Percentiles rank a stretch among this genome's conserved stretches.
phyloP scores from a whole-genome alignment of 1,140 invertebrate genomes.

The Oryctes rhinoceros region DNA sequence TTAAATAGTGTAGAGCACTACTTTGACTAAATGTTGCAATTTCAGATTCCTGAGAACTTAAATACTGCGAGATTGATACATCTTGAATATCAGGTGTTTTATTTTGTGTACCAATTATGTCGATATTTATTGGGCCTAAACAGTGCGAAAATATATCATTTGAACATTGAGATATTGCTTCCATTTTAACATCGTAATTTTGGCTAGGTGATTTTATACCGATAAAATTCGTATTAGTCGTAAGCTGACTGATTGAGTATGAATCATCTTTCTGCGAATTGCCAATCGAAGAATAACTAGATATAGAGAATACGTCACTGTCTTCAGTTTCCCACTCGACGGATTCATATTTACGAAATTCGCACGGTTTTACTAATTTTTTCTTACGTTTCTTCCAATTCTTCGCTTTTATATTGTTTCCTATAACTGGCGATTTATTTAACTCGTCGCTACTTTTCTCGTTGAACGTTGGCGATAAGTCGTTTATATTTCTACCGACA shows the following conservation, averaged over 20 bases:
- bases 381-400: conserved; percentile 36
- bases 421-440: conserved; percentile 45
- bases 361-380: conserved; percentile 10
- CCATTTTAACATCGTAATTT: neutral
- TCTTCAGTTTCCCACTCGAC: neutral
- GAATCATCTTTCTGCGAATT: conserved; percentile 39
- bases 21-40: neutral
- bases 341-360: no score
- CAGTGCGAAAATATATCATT: neutral
- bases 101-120: neutral
- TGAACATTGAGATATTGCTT: neutral
- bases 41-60: conserved; percentile 7
- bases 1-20: neutral
- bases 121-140: neutral
- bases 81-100: neutral
- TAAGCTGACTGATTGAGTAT: conserved; percentile 2
- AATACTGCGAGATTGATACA: conserved; percentile 30
- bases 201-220: conserved; percentile 3
- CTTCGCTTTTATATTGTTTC: neutral
- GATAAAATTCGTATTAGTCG: conserved; percentile 35
- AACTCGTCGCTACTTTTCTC: neutral
- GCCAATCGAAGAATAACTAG: neutral
- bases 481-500: conserved; percentile 19
- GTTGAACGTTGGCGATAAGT: conserved; percentile 43
- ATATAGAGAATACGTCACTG: neutral